These are phyloP conservation scores for Philopotamus ludificatus DNA, from an alignment of 1,140 invertebrate species.

Conservation along the genomic window DNA sequence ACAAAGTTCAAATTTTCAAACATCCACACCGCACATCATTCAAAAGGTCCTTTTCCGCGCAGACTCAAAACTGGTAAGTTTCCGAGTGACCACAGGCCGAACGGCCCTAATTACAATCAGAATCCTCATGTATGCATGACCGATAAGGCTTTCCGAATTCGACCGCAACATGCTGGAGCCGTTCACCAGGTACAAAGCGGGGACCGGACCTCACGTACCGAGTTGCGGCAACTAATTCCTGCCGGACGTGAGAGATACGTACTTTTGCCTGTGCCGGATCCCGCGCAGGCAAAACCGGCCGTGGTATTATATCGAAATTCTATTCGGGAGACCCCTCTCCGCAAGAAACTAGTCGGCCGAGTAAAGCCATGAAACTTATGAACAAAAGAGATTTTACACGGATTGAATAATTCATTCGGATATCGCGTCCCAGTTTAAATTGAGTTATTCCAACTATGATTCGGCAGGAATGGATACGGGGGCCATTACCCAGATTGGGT, in stretches of 20 bases:
- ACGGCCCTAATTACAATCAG: too few relatives aligned
- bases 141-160: slow-evolving; percentile 2
- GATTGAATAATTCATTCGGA: slow-evolving; percentile 19
- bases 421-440: not conserved
- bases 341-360: not conserved
- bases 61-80: too few relatives aligned
- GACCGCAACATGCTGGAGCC: too few relatives aligned
- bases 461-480: not conserved
- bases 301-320: not conserved
- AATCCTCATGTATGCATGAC: too few relatives aligned
- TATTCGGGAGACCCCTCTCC: not conserved
- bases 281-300: not conserved
- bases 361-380: not conserved
- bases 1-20: too few relatives aligned
- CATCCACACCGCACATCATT: too few relatives aligned
- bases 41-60: too few relatives aligned
- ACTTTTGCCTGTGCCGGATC: not conserved
- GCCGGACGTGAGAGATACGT: slow-evolving; percentile 17
- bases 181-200: not conserved
- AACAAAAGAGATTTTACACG: slow-evolving; percentile 6
- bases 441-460: slow-evolving; percentile 9
- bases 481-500: not conserved
- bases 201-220: slow-evolving; percentile 8
- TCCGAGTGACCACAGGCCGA: too few relatives aligned
- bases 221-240: slow-evolving; percentile 17